Conservation (phyloP, 2,797 vertebrate species). For the Pagetopsis macropterus region DNA sequence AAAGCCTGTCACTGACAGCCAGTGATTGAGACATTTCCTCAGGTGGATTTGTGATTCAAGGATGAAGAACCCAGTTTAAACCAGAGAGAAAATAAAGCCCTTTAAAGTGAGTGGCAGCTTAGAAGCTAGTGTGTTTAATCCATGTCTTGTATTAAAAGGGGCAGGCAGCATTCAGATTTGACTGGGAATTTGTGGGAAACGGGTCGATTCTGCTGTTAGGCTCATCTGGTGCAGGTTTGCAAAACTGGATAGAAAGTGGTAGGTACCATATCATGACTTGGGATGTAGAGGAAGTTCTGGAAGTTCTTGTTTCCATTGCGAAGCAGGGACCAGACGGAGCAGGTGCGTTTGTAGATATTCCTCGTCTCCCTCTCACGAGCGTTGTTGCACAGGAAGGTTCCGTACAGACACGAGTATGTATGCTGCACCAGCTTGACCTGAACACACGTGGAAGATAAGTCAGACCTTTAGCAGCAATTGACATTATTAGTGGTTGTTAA, state of each 20-base stretch:
- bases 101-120: too few relatives aligned
- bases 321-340: slow-evolving; percentile 96
- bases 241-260: neutral
- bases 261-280: slow-evolving; percentile 92
- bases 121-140: too few relatives aligned
- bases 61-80: too few relatives aligned
- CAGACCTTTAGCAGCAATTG: neutral
- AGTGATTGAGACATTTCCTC: too few relatives aligned
- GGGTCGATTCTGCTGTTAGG: too few relatives aligned
- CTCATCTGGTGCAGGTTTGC: too few relatives aligned
- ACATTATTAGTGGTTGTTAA: neutral
- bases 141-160: too few relatives aligned
- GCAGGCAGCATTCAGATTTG: too few relatives aligned
- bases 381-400: slow-evolving; percentile 98
- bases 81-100: too few relatives aligned
- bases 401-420: slow-evolving; percentile 97
- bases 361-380: slow-evolving; percentile 92
- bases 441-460: slow-evolving; percentile 1
- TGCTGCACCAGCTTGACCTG: slow-evolving; percentile 99
- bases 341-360: slow-evolving; percentile 94
- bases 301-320: slow-evolving; percentile 97
- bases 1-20: too few relatives aligned
- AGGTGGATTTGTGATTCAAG: too few relatives aligned
- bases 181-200: too few relatives aligned
- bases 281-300: slow-evolving; percentile 97